Evolutionary conservation across 2,113 vertebrate species (phyloP).

Genomic region (Oryzias melastigma): DNA sequence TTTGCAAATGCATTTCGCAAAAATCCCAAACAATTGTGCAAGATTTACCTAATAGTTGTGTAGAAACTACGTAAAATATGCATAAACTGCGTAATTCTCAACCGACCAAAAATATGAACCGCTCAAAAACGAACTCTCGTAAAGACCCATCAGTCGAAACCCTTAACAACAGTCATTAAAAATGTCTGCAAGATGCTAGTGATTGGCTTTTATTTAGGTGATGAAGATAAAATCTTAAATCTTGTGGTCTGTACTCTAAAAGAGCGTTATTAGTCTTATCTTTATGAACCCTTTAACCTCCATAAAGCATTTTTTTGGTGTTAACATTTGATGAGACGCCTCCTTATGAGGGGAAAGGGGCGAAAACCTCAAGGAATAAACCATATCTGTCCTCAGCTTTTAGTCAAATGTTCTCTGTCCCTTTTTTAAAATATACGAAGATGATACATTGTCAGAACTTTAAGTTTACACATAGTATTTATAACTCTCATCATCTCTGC

Average conservation of each 20-base stretch:
- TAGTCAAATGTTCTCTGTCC: not conserved
- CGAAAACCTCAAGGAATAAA: constrained; percentile 10
- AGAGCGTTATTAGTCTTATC: not conserved
- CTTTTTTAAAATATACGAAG: not conserved
- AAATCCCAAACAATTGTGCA: too few species aligned
- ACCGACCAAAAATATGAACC: too few species aligned
- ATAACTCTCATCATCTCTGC: not conserved
- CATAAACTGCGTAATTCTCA: too few species aligned
- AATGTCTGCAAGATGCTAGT: not conserved
- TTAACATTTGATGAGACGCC: constrained; percentile 29
- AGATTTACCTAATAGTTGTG: too few species aligned
- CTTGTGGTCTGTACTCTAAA: not conserved
- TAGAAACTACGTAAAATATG: too few species aligned
- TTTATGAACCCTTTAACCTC: constrained; percentile 7
- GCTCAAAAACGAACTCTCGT: too few species aligned
- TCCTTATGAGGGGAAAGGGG: constrained; percentile 11
- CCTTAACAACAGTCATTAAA: too few species aligned
- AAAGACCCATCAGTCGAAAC: too few species aligned
- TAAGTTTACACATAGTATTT: not conserved
- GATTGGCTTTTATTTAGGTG: not conserved
- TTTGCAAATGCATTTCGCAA: too few species aligned
- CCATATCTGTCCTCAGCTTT: not conserved
- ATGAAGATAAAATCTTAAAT: not conserved
- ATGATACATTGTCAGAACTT: not conserved
- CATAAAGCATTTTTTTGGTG: constrained; percentile 18